A percentile compares a stretch with the other conserved stretches of the same genome.
phyloP scores from a whole-genome alignment of 2,797 vertebrate species.

The Champsocephalus esox region DNA sequence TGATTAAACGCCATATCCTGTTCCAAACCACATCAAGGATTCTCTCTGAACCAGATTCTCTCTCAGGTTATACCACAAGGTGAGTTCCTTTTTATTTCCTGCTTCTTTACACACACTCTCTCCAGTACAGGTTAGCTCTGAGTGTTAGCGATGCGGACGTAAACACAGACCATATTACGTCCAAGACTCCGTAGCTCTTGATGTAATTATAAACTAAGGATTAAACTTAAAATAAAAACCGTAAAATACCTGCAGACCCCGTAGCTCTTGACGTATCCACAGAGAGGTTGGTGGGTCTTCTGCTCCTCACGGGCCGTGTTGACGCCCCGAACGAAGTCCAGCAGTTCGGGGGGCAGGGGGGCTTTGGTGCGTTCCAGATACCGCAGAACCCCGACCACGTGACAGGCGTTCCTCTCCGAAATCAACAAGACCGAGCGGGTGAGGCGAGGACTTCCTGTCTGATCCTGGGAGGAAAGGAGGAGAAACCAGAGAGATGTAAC shows the following conservation, averaged over 20 bases:
- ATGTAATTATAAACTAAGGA: too few relatives aligned
- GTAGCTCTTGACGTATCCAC: constrained; percentile 81
- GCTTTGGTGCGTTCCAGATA: constrained; percentile 74
- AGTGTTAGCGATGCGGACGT: too few relatives aligned
- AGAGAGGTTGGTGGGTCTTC: constrained; percentile 74
- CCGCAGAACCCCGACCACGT: constrained; percentile 75
- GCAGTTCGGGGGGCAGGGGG: constrained; percentile 76
- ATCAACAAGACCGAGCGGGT: constrained; percentile 80
- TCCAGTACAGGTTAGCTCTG: too few relatives aligned
- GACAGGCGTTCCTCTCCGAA: constrained; percentile 79
- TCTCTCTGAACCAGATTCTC: too few relatives aligned
- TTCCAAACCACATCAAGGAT: too few relatives aligned
- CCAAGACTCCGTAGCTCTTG: too few relatives aligned
- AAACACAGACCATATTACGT: too few relatives aligned
- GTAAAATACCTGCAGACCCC: constrained; percentile 82
- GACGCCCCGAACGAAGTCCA: constrained; percentile 73
- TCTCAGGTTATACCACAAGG: too few relatives aligned
- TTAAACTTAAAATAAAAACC: too few relatives aligned
- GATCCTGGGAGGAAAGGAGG: constrained; percentile 1
- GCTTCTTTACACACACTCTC: too few relatives aligned
- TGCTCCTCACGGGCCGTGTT: constrained; percentile 70
- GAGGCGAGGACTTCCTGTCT: background rate
- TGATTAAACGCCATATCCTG: too few relatives aligned
- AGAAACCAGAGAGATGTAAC: background rate
- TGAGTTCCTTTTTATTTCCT: too few relatives aligned